Conservation (phyloP, 2,888 invertebrate species). For the Seladonia tumulorum region DNA sequence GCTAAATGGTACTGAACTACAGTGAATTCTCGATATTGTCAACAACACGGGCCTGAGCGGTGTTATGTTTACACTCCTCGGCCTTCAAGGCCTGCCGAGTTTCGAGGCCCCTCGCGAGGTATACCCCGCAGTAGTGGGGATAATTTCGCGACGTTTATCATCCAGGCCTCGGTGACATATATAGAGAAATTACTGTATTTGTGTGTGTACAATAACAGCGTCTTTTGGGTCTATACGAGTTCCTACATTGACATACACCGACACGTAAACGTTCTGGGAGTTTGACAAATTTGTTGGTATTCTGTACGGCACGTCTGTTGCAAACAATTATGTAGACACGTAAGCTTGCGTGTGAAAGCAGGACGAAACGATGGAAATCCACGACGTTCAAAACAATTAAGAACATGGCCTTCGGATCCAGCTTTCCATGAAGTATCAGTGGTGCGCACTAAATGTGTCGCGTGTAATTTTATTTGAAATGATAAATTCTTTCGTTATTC, state of each 20-base stretch:
- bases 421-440: neutral
- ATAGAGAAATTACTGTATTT: neutral
- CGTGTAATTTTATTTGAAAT: too few relatives aligned
- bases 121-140: too few relatives aligned
- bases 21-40: too few relatives aligned
- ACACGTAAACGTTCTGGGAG: neutral
- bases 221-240: neutral
- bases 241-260: neutral
- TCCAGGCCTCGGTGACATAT: too few relatives aligned
- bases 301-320: neutral
- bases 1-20: too few relatives aligned
- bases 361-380: neutral
- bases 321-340: constrained; percentile 1
- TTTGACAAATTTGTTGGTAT: neutral
- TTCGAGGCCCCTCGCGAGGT: too few relatives aligned
- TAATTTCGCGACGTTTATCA: too few relatives aligned
- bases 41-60: too few relatives aligned
- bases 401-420: neutral
- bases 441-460: too few relatives aligned
- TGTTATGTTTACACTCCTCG: too few relatives aligned
- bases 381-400: constrained; percentile 10
- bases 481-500: too few relatives aligned
- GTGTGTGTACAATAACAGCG: neutral
- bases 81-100: too few relatives aligned
- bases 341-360: constrained; percentile 19